Percentiles rank a stretch among this genome's conserved stretches.
phyloP scores from a whole-genome alignment of 2,113 vertebrate genomes.

The Dasyurus viverrinus region DNA sequence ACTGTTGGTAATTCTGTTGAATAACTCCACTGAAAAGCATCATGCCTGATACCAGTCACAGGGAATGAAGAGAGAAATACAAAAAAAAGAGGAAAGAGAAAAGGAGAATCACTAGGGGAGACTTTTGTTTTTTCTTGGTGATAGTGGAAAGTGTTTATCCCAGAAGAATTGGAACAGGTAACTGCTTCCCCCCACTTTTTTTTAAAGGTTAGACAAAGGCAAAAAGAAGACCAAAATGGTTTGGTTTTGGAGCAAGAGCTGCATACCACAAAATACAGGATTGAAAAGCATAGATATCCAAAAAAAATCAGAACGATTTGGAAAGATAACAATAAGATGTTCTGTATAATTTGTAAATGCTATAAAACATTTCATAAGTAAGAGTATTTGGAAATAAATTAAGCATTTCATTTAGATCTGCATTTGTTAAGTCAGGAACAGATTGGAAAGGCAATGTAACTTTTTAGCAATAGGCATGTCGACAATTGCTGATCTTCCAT shows the following conservation, averaged over 20 bases:
- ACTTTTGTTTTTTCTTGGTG: too few relatives aligned
- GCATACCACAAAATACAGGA: not conserved
- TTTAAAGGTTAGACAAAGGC: not conserved
- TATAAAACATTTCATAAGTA: slow-evolving; percentile 57
- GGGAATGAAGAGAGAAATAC: not conserved
- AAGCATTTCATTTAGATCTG: slow-evolving; percentile 61
- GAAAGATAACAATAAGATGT: slow-evolving; percentile 39
- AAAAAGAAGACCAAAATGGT: not conserved
- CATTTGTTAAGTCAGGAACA: slow-evolving; percentile 56
- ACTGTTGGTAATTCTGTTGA: slow-evolving; percentile 9
- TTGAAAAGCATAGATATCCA: slow-evolving; percentile 19
- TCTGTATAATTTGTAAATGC: slow-evolving; percentile 57
- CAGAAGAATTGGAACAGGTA: not conserved
- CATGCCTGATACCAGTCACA: not conserved
- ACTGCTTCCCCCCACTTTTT: not conserved
- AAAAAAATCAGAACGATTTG: slow-evolving; percentile 16
- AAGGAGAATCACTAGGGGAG: not conserved
- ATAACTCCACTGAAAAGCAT: slow-evolving; percentile 14
- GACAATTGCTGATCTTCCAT: slow-evolving; percentile 58
- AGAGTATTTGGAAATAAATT: slow-evolving; percentile 52
- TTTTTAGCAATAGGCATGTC: slow-evolving; percentile 55
- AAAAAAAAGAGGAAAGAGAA: not conserved
- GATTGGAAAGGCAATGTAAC: slow-evolving; percentile 43
- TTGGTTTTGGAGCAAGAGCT: slow-evolving; percentile 24
- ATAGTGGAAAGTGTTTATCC: too few relatives aligned